These are phyloP conservation scores for Phasia obesa DNA, from an alignment of 2,888 invertebrate species.

Conservation along the genomic window DNA sequence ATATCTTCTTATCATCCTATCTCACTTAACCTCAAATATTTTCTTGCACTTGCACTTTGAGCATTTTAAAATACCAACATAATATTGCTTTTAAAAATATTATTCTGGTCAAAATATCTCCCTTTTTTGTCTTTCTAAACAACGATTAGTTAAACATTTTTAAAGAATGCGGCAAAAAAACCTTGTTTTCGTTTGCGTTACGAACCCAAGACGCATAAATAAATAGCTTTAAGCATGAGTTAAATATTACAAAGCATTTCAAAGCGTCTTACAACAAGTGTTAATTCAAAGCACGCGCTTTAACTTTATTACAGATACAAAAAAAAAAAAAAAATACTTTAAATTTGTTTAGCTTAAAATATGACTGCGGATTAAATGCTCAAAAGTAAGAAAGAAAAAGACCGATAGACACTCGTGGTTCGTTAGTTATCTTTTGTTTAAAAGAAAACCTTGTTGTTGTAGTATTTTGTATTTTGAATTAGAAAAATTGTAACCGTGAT, in stretches of 20 bases:
- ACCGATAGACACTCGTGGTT: no score
- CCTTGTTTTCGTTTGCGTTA: constrained; percentile 6
- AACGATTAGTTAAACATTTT: constrained; percentile 4
- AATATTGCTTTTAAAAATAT: neutral
- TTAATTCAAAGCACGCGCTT: constrained; percentile 65
- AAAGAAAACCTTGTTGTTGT: no score
- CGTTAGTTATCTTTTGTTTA: neutral
- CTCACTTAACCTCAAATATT: no score
- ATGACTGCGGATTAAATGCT: neutral
- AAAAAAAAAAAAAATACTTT: neutral
- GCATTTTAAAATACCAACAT: no score
- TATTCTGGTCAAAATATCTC: neutral
- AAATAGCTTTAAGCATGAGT: constrained; percentile 23
- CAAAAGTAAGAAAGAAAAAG: constrained; percentile 9
- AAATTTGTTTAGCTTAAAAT: constrained; percentile 16
- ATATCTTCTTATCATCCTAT: no score
- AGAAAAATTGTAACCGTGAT: constrained; percentile 35
- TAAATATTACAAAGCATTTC: constrained; percentile 34
- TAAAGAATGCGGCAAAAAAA: constrained; percentile 8
- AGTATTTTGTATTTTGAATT: constrained; percentile 8
- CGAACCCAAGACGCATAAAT: constrained; percentile 33
- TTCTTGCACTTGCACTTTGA: no score
- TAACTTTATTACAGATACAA: constrained; percentile 29
- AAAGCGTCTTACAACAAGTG: constrained; percentile 43
- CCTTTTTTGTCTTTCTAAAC: neutral